Percentiles rank a stretch among this genome's conserved stretches.
Conservation (phyloP, 2,888 invertebrate species). For the Parnassius apollo region DNA sequence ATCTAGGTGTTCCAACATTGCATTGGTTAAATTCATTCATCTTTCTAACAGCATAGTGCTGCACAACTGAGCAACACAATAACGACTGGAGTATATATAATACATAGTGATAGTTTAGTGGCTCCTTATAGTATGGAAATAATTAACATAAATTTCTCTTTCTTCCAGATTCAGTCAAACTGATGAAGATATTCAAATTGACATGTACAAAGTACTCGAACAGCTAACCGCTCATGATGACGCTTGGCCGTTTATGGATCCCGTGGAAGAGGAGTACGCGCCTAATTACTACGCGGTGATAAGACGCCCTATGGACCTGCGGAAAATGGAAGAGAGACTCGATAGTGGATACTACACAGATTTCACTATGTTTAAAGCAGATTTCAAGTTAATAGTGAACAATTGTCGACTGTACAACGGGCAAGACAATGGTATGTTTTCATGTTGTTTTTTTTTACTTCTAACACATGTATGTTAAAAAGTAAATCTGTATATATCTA, state of each 20-base stretch:
- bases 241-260: constrained; percentile 96
- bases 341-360: constrained; percentile 90
- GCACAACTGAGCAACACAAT: no score
- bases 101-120: no score
- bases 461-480: no score
- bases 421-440: constrained; percentile 89
- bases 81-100: no score
- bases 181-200: constrained; percentile 92
- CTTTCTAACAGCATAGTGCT: no score
- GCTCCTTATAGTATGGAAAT: no score
- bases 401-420: constrained; percentile 97
- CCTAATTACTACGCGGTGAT: constrained; percentile 91
- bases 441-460: no score
- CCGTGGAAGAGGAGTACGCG: constrained; percentile 95
- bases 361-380: constrained; percentile 90
- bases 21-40: no score
- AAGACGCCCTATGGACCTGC: constrained; percentile 92
- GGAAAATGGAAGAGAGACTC: constrained; percentile 92
- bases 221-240: constrained; percentile 93
- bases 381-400: constrained; percentile 95
- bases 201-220: constrained; percentile 95
- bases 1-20: no score
- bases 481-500: no score
- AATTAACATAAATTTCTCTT: background rate
- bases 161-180: constrained; percentile 87